Conservation (phyloP, 2,888 invertebrate genomes). For the Hirtodrosophila confusa region DNA sequence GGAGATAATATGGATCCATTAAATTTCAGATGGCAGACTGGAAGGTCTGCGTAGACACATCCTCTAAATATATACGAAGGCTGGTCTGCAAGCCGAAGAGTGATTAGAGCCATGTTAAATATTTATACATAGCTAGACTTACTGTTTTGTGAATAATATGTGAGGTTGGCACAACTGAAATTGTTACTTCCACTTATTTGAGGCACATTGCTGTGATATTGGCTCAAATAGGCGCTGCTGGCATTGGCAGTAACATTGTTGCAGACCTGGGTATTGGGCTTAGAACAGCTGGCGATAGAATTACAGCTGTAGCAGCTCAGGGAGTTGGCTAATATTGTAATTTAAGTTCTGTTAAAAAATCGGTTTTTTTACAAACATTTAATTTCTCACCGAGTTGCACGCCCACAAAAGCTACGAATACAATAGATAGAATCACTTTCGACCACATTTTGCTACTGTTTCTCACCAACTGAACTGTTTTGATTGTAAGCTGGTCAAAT, state of each 20-base stretch:
- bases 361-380: no score
- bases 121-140: not conserved
- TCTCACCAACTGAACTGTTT: no score
- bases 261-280: conserved; percentile 34
- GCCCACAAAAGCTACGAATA: no score
- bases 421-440: no score
- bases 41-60: conserved; percentile 21
- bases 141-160: conserved; percentile 20
- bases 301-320: conserved; percentile 49
- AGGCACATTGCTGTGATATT: conserved; percentile 35
- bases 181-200: not conserved
- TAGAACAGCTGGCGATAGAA: conserved; percentile 16
- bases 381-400: no score
- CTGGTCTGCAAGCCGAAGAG: conserved; percentile 12
- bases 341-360: no score
- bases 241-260: conserved; percentile 36
- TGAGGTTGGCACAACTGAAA: conserved; percentile 45
- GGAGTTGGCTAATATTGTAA: conserved; percentile 26
- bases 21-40: conserved; percentile 27
- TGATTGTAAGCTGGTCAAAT: no score
- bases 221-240: conserved; percentile 22
- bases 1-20: not conserved
- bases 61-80: conserved; percentile 21
- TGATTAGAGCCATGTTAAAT: not conserved
- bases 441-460: no score